Conservation (phyloP, 2,888 invertebrate species). For the Harpalus rufipes region DNA sequence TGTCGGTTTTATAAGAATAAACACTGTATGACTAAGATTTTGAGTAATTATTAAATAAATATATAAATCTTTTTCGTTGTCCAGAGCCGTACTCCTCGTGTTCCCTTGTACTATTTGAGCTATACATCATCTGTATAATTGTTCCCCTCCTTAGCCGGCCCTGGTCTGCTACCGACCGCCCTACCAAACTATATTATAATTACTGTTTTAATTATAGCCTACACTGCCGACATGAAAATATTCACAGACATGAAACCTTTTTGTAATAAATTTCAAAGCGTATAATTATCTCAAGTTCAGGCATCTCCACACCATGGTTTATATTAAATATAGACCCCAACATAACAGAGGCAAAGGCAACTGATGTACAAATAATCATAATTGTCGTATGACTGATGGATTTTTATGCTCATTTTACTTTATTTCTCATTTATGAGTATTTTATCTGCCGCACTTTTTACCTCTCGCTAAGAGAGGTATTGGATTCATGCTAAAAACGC, state of each 20-base stretch:
- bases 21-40: too few relatives aligned
- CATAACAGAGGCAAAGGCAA: neutral
- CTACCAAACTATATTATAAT: slow-evolving; percentile 71
- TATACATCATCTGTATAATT: slow-evolving; percentile 66
- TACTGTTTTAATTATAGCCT: slow-evolving; percentile 72
- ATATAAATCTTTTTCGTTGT: neutral
- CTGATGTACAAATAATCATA: slow-evolving; percentile 49
- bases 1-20: too few relatives aligned
- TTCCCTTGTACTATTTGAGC: slow-evolving; percentile 47
- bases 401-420: slow-evolving; percentile 26
- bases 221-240: slow-evolving; percentile 69
- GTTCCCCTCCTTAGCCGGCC: slow-evolving; percentile 42
- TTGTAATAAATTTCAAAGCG: slow-evolving; percentile 67
- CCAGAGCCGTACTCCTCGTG: neutral
- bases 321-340: slow-evolving; percentile 54
- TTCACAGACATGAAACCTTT: slow-evolving; percentile 67
- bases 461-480: too few relatives aligned
- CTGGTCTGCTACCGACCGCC: slow-evolving; percentile 55
- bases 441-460: neutral
- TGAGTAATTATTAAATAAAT: too few relatives aligned
- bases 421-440: slow-evolving; percentile 8
- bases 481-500: too few relatives aligned
- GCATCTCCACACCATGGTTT: slow-evolving; percentile 61
- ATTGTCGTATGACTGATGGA: slow-evolving; percentile 46
- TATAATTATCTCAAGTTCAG: slow-evolving; percentile 66